phyloP scores from a whole-genome alignment of 2,888 invertebrate genomes.

The Aelia acuminata region DNA sequence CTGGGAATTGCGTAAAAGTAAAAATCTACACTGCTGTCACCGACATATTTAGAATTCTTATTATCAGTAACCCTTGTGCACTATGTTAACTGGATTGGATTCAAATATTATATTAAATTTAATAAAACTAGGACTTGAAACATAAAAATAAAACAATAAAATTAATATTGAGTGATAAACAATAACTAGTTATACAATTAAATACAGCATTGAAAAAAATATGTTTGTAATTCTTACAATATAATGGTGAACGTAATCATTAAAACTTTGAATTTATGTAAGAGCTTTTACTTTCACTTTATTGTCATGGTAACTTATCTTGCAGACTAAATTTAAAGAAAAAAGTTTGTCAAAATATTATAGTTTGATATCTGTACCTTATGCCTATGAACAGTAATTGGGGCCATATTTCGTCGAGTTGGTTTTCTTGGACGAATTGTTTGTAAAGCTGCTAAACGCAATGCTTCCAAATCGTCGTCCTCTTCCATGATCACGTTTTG shows the following conservation, averaged over 20 bases:
- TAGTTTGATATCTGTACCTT: constrained; percentile 28
- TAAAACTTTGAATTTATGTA: background rate
- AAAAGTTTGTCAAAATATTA: background rate
- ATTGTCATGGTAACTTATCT: background rate
- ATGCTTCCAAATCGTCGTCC: constrained; percentile 64
- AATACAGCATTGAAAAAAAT: background rate
- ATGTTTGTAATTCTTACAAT: background rate
- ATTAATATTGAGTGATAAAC: background rate
- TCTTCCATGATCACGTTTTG: constrained; percentile 61
- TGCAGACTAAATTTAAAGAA: background rate
- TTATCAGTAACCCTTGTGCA: no score
- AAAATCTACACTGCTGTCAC: no score
- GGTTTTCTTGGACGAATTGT: constrained; percentile 60
- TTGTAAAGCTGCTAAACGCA: constrained; percentile 64
- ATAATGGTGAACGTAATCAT: background rate
- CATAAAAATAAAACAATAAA: background rate
- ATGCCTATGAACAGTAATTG: constrained; percentile 9
- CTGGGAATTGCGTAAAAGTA: no score
- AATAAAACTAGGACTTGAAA: background rate
- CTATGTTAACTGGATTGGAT: no score
- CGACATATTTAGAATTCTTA: no score
- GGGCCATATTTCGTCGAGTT: background rate
- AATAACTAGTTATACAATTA: background rate
- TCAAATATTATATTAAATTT: no score
- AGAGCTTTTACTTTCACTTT: background rate